Evolutionary conservation across 1,140 invertebrate genomes (phyloP), one percentile per base, ranked within the genome.

Genomic region (Drosophila sucinea): DNA sequence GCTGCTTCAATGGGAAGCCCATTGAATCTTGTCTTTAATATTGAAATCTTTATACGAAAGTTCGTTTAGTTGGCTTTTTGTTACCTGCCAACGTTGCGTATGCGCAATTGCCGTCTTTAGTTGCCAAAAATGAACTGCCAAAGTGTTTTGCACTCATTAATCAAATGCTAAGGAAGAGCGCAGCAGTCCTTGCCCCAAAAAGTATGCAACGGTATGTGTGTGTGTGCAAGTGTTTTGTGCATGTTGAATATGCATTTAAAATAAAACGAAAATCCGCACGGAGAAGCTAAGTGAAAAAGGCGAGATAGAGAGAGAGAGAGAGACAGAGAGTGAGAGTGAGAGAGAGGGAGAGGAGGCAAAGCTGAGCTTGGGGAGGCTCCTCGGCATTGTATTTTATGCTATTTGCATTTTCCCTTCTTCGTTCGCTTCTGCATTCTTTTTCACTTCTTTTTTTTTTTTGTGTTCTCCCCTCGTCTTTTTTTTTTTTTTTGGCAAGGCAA

Each of bases 211-310:
- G 70, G 62, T 51, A 33, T 23, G 11, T 17, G 17, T 17, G 17
- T 17, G 17, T 17, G 17, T 51, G 47, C 30, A 33, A 27, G 55
- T 60, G 68, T 67, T 75, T 64, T 78, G 67, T 75, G 67, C 72
- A 73, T 79, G 83, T 75, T 82, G 84, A 87, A 86, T 87, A 87
- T 89, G 84, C 83, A 86, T 86, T 86, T 87, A 87, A 86, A 86
- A 86, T 82, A 86, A 87, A 74, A 86, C 83, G 87, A 83, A 86
- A 86, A 87, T 86, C 84, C 84, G 65, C 79, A 67, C 60, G 64
- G 72, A 83, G 60, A 61, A 87, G 84, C 76, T 87, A 89, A 86
- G 83, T 86, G 83, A 89, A 87, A 85, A 86, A 77, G 66, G 55
- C 51, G 70, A 30, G 60, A 17, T 25, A 11, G 38, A 56, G 23